A percentile compares a stretch with the other conserved stretches of the same genome.
phyloP scores from a whole-genome alignment of 2,113 vertebrate genomes.

The Neoarius graeffei region DNA sequence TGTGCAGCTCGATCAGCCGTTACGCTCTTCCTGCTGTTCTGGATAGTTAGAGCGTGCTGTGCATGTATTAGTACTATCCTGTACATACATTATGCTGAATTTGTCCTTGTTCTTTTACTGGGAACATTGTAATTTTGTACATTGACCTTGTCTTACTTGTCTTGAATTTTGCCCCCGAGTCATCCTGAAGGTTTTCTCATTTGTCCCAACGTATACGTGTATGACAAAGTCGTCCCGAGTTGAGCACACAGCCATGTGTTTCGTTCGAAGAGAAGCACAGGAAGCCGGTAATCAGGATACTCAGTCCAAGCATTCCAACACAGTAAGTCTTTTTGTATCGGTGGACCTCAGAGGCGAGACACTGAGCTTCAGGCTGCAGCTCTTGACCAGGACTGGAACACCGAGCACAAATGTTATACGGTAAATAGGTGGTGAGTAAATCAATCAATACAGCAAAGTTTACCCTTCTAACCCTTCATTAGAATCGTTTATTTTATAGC shows the following conservation, averaged over 20 bases:
- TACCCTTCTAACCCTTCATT: neutral
- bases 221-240: neutral
- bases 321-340: neutral
- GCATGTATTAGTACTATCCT: neutral
- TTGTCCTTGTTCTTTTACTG: conserved; percentile 7
- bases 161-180: neutral
- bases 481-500: neutral
- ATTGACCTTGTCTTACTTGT: neutral
- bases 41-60: neutral
- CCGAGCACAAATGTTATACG: neutral
- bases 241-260: neutral
- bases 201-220: neutral
- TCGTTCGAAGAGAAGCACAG: neutral
- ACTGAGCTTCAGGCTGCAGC: neutral
- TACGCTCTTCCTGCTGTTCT: neutral
- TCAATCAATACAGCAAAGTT: neutral
- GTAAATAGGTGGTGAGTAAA: neutral
- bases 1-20: neutral
- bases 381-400: neutral
- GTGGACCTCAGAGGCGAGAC: neutral
- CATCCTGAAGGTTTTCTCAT: neutral
- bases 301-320: neutral
- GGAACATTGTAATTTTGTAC: conserved; percentile 1
- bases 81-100: neutral
- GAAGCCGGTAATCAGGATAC: neutral